Base-by-base conservation (phyloP, 2,113 vertebrate species). In the Engraulis encrasicolus region DNA sequence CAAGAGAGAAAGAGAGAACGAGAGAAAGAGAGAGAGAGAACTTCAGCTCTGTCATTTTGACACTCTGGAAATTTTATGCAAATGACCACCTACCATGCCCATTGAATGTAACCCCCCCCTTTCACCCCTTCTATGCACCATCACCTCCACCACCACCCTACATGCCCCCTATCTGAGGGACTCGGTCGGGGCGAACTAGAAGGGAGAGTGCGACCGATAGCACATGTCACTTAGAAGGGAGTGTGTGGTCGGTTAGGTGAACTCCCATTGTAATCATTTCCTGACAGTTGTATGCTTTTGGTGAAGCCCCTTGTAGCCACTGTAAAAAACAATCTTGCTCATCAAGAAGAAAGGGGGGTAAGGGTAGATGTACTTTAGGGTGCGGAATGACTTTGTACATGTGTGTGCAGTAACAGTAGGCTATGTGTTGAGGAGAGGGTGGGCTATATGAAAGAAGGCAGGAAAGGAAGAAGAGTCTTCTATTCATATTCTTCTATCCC, bases 21-120 rank as follows among this genome's bases (percentile, higher is more conserved):
- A 61, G 58, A 61, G 34, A 84, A 23, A n/a, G 71, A 84, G 71
- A 48, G 31, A 31, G 58, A 50, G 40, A 49, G 34, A 48, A 85
- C 77, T 83, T 80, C 80, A 84, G 27, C 66, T 85, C 82, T 83
- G 84, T 74, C 86, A 87, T 87, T 90, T 90, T 87, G 87, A 83
- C 83, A 82, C 85, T 90, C 86, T 74, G 90, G 90, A 92, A 92
- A 92, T 91, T 83, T 87, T 91, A 91, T 86, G 92, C 86, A 91
- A 91, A 92, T 91, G 54, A 6, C 40, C 37, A 50, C 66, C 66
- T 74, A 11, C 66, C 66, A 12, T 34, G 66, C 66, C 66, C 66
- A 31, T 74, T 6, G 31, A 27, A 74, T 34, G 74, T 81, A 45
- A 45, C 40, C 40, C 40, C 9, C 40, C 40, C 40, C 40, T 45